Percentiles rank a stretch among this genome's conserved stretches.
Evolutionary conservation across 2,113 vertebrate genomes (phyloP).

Genomic region (Plecotus auritus): DNA sequence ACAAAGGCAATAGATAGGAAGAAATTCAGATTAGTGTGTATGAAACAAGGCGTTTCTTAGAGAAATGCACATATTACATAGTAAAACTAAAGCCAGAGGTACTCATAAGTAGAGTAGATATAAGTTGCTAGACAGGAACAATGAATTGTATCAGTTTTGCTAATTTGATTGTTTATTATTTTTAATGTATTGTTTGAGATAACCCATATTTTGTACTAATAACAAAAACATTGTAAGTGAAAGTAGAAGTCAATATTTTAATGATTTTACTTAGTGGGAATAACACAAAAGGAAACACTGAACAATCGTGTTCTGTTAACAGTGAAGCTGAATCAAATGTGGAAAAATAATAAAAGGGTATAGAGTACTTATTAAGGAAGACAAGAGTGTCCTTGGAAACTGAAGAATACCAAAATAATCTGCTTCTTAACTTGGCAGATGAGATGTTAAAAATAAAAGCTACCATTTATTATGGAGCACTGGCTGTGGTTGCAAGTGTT

Average conservation of each 20-base stretch:
- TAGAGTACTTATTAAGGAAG: not conserved
- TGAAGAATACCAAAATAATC: not conserved
- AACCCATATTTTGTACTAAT: not conserved
- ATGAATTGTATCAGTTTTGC: not conserved
- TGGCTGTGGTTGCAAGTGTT: not conserved
- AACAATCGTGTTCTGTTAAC: not conserved
- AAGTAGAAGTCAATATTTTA: not conserved
- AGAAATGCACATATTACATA: not conserved
- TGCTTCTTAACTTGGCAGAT: not conserved
- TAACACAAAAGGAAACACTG: not conserved
- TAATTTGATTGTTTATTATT: not conserved
- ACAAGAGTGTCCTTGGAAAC: not conserved
- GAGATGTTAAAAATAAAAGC: conserved; percentile 11
- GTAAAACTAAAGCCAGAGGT: not conserved
- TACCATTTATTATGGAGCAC: not conserved
- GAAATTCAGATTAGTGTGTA: not conserved
- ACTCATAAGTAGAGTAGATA: not conserved
- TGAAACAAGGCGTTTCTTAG: not conserved
- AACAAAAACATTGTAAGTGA: conserved; percentile 10
- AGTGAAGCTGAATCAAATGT: not conserved
- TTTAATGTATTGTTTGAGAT: conserved; percentile 12
- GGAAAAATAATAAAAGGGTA: not conserved
- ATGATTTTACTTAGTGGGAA: conserved; percentile 1
- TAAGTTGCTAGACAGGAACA: not conserved
- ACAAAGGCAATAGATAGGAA: not conserved